These are phyloP conservation scores for Actinostola sp. DNA, from an alignment of 92 coral and sea anemone genomes.

Conservation along the genomic window DNA sequence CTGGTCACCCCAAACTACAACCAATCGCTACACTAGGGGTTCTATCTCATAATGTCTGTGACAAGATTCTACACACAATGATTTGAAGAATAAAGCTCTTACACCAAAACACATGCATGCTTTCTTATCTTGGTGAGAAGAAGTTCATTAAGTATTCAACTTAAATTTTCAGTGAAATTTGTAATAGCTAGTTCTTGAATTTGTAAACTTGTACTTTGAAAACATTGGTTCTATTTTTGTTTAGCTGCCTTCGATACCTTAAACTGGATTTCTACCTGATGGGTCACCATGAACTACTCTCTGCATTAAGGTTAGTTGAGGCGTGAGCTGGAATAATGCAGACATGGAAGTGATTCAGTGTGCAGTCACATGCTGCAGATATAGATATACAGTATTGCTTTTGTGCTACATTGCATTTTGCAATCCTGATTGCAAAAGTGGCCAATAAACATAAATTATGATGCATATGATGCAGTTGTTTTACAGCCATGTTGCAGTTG, in stretches of 20 bases:
- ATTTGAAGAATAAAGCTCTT: constrained; percentile 82
- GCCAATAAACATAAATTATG: no score
- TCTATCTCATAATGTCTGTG: constrained; percentile 80
- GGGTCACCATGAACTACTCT: constrained; percentile 86
- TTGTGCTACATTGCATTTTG: no score
- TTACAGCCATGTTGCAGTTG: no score
- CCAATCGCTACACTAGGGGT: constrained; percentile 74
- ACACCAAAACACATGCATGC: constrained; percentile 78
- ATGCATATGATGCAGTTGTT: no score
- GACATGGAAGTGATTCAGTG: no score
- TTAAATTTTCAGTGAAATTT: neutral
- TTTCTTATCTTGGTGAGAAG: constrained; percentile 82
- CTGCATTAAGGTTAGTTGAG: constrained; percentile 74
- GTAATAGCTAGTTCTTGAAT: no score
- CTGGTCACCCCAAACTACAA: constrained; percentile 74
- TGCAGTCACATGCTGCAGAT: no score
- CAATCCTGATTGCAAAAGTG: no score
- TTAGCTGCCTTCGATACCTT: constrained; percentile 76
- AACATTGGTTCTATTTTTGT: no score
- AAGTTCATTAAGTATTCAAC: neutral
- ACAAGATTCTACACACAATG: constrained; percentile 69
- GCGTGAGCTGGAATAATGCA: no score
- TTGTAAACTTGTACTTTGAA: no score
- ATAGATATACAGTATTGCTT: no score
- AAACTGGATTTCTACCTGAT: constrained; percentile 85